Percentiles rank a stretch among this genome's conserved stretches.
Evolutionary conservation across 2,888 invertebrate species (phyloP).

Genomic region (Patella caerulea): DNA sequence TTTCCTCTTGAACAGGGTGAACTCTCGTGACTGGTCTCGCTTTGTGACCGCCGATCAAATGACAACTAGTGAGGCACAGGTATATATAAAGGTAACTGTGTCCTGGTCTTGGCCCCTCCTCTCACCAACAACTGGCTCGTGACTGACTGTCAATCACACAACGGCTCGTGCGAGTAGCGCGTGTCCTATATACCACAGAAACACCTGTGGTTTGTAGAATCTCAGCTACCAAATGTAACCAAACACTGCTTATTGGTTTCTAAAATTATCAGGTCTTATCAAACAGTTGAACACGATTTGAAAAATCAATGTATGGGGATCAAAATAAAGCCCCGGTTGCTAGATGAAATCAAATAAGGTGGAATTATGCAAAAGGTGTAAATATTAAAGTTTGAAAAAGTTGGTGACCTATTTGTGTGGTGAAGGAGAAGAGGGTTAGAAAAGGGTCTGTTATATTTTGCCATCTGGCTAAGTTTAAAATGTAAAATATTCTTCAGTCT

Average conservation of each 20-base stretch:
- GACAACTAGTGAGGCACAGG: neutral
- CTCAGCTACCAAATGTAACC: neutral
- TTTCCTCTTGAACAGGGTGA: constrained; percentile 3
- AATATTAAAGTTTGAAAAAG: too few relatives aligned
- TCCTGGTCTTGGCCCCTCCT: constrained; percentile 14
- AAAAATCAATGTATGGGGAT: too few relatives aligned
- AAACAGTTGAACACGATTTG: too few relatives aligned
- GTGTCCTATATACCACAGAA: constrained; percentile 22
- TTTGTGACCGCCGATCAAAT: constrained; percentile 10
- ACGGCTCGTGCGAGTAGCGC: constrained; percentile 29
- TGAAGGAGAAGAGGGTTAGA: neutral
- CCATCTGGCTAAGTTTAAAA: neutral
- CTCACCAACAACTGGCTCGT: constrained; percentile 20
- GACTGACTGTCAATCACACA: constrained; percentile 30
- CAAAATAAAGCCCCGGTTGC: too few relatives aligned
- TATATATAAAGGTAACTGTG: constrained; percentile 9
- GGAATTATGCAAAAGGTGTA: too few relatives aligned
- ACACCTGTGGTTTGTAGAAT: constrained; percentile 6
- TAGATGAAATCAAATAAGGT: too few relatives aligned
- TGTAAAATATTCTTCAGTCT: neutral
- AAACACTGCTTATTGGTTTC: neutral
- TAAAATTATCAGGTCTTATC: too few relatives aligned
- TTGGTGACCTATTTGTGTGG: neutral
- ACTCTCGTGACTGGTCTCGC: constrained; percentile 17
- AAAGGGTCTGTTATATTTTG: neutral